A percentile compares a stretch with the other conserved stretches of the same genome.
Evolutionary conservation across 92 coral and sea anemone species (phyloP).

Genomic region (Bergia puertoricense): DNA sequence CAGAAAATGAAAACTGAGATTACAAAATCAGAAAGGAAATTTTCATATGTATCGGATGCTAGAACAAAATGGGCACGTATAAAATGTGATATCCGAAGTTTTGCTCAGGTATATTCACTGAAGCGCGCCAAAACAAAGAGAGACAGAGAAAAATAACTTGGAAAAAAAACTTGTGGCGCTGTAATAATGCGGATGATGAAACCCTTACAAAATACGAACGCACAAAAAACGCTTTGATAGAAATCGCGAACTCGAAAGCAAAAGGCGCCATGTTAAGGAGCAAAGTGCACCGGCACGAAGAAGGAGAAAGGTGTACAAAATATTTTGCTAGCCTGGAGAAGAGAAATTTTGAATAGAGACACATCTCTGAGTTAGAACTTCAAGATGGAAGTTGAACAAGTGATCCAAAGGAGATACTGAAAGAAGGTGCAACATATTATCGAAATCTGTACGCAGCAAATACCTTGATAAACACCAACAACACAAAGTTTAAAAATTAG

Average conservation of each 20-base stretch:
- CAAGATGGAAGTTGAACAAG: neutral
- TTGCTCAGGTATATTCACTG: too few species aligned
- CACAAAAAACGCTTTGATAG: neutral
- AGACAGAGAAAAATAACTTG: too few species aligned
- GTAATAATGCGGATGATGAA: neutral
- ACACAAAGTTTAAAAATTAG: too few species aligned
- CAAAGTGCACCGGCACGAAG: neutral
- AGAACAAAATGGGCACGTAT: too few species aligned
- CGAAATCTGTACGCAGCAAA: neutral
- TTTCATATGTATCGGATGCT: neutral
- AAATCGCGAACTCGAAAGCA: neutral
- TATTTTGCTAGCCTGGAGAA: neutral
- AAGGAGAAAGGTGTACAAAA: neutral
- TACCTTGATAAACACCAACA: too few species aligned
- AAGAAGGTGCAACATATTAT: neutral
- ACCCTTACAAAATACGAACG: neutral
- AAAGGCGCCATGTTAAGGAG: neutral
- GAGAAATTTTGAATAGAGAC: neutral
- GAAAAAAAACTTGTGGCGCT: too few species aligned
- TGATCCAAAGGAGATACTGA: neutral
- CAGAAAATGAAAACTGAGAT: slow-evolving; percentile 7
- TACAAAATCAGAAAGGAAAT: neutral
- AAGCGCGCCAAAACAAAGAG: too few species aligned
- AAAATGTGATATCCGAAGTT: too few species aligned
- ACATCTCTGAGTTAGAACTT: neutral